Base-by-base conservation (phyloP, 1,140 invertebrate genomes). In the Scylla paramamosain region DNA sequence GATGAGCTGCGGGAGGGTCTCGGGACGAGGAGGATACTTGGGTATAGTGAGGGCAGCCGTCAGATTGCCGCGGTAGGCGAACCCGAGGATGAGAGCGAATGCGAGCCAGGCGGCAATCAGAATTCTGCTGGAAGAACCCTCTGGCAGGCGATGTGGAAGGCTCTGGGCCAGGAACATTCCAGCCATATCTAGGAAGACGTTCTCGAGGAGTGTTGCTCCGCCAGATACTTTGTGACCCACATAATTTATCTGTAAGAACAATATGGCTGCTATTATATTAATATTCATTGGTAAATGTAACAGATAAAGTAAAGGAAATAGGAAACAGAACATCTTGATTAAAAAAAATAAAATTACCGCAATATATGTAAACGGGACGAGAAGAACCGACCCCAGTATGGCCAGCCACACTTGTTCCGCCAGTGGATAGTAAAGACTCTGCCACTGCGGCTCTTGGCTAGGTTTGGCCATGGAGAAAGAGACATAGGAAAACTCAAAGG, bases 31-130 rank as follows among this genome's bases (percentile, higher is more conserved):
- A 14, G 94, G 94, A 39, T 94, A 94, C 67, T 52, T 94, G 67
- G 94, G 94, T 32, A 91, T 59, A 12, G 94, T 94, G n/a, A 94
- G 94, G 14, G n/a, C 82, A 39, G 94, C 94, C 8, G 89, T 94
- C 29, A 94, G 94, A 32, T 94, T 94, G 14, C 94, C 77, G 1
- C 94, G 88, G 89, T 91, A 94, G n/a, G 89, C 88, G 0, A 59
- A 29, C 1, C 88, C 88, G 3, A 94, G 4, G 59, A 94, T 91
- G 89, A 94, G 46, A 16, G 59, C 88, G 25, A 91, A 91, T 1
- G 91, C 31, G 2, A 94, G 31, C 94, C 94, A 94, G 25, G n/a
- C 16, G n/a, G 67, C 82, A 3, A 94, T 8, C 16, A 94, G 39
- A 4, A 94, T 20, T 10, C 89, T 25, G 16, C 45, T 83, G 4